These are phyloP conservation scores for Hippolais icterina DNA, from an alignment of 2,113 vertebrate genomes.

Conservation along the genomic window DNA sequence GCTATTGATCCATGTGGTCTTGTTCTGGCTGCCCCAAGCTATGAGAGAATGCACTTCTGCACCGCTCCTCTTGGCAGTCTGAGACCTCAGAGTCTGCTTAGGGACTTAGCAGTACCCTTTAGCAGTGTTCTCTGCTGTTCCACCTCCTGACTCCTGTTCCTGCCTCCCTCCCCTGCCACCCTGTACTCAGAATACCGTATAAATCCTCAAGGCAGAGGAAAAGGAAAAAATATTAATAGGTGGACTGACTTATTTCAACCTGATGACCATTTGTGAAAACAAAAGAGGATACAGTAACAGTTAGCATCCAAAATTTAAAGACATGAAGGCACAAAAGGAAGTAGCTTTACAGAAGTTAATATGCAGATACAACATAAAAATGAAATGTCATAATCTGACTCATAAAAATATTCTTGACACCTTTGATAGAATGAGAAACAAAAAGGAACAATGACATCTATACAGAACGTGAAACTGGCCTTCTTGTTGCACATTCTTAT, in stretches of 20 bases:
- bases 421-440: background rate
- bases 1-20: background rate
- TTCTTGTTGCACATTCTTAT: background rate
- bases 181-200: background rate
- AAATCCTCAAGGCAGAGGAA: background rate
- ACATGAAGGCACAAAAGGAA: background rate
- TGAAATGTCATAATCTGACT: background rate
- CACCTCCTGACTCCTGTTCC: background rate
- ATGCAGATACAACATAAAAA: background rate
- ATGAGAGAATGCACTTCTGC: background rate
- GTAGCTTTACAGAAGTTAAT: background rate
- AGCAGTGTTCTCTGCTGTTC: background rate
- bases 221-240: background rate
- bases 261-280: background rate
- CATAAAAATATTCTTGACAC: background rate
- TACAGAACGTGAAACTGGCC: background rate
- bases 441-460: background rate
- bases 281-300: background rate
- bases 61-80: background rate
- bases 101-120: background rate
- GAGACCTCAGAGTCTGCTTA: background rate
- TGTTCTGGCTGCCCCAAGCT: background rate
- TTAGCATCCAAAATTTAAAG: background rate
- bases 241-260: background rate
- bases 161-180: background rate